phyloP scores from a whole-genome alignment of 2,113 vertebrate genomes.

The human region DNA sequence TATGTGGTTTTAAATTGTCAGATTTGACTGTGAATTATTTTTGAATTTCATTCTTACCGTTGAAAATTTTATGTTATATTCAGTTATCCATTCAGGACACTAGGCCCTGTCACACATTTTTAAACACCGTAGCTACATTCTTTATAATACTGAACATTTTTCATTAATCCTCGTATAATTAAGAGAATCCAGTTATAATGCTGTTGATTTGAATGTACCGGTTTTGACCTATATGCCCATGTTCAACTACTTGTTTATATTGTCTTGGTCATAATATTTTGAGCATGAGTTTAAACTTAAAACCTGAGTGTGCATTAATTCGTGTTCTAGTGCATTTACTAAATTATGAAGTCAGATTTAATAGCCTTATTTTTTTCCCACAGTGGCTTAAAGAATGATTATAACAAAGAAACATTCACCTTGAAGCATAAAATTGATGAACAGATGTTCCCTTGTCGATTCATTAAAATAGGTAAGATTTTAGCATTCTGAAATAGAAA shows the following conservation, averaged over 20 bases:
- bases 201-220: not conserved
- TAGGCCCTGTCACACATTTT: not conserved
- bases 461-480: slow-evolving; percentile 99
- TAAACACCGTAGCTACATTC: not conserved
- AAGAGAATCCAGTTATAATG: not conserved
- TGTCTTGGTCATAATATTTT: not conserved
- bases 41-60: slow-evolving; percentile 9
- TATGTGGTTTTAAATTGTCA: slow-evolving; percentile 16
- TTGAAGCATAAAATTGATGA: slow-evolving; percentile 99
- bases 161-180: not conserved
- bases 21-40: slow-evolving; percentile 6
- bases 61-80: slow-evolving; percentile 14
- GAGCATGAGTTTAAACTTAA: slow-evolving; percentile 31
- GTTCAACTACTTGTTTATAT: not conserved
- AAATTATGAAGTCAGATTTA: slow-evolving; percentile 82
- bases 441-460: slow-evolving; percentile 99
- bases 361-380: slow-evolving; percentile 79
- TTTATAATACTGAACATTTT: not conserved
- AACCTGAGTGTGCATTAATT: slow-evolving; percentile 15
- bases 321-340: slow-evolving; percentile 69
- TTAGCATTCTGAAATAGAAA: slow-evolving; percentile 80
- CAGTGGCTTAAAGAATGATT: slow-evolving; percentile 99
- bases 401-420: slow-evolving; percentile 99
- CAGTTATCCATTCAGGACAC: not conserved
- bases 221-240: not conserved